Conservation (phyloP, 2,113 vertebrate genomes). For the Lampris incognitus region DNA sequence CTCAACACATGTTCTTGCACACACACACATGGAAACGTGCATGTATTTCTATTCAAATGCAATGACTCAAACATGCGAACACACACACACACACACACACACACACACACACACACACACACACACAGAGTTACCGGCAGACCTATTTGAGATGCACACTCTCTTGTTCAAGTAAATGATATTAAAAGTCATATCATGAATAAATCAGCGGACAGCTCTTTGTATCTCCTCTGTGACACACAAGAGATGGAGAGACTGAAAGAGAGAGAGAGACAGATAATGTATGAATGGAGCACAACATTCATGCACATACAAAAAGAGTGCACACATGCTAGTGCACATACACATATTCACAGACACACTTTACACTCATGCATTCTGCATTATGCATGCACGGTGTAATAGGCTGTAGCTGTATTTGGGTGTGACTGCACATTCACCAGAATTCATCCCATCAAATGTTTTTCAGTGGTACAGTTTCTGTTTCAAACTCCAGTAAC, state of each 20-base stretch:
- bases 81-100: conserved; percentile 23
- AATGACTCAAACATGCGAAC: conserved; percentile 7
- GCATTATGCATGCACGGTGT: neutral
- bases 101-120: conserved; percentile 21
- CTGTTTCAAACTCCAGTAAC: neutral
- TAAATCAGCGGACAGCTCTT: conserved; percentile 73
- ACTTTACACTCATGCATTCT: neutral
- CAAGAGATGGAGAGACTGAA: conserved; percentile 21
- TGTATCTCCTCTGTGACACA: conserved; percentile 67
- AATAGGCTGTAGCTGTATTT: neutral
- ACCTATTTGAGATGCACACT: conserved; percentile 78
- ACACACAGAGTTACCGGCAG: conserved; percentile 67
- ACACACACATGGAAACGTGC: conserved; percentile 1
- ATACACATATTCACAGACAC: conserved; percentile 4
- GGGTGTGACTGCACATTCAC: neutral
- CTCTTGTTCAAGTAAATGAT: conserved; percentile 78
- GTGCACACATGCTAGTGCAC: neutral
- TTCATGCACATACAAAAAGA: conserved; percentile 10
- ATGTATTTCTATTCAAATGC: conserved; percentile 9
- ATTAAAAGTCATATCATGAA: conserved; percentile 83
- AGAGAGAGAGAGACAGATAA: conserved; percentile 20
- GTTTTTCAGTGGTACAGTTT: neutral
- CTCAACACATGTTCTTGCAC: neutral
- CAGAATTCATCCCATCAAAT: neutral
- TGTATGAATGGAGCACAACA: conserved; percentile 15